Base-by-base conservation (phyloP, 2,113 vertebrate genomes). In the Cebus imitator region DNA sequence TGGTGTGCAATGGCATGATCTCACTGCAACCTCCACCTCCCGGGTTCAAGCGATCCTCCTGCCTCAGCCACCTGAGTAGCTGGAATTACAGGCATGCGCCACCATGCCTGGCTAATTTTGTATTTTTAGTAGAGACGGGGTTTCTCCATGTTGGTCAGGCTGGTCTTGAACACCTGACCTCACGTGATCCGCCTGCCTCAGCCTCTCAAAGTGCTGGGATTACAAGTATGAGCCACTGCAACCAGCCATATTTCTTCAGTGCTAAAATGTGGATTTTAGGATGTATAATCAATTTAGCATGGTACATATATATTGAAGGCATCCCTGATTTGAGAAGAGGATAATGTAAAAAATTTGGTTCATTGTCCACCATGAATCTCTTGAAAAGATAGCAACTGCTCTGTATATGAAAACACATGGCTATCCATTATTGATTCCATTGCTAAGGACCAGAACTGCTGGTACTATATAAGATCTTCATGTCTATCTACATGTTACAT, bases 401-500 rank as follows among this genome's bases (percentile, higher is more conserved):
- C 43, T n/a, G 64, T 82, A 43, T 96, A 85, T 90, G 93, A 55
- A 95, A 50, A n/a, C 92, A 87, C 52, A 40, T 91, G 37, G 35
- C 40, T 80, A 4, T 17, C 37, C 18, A 55, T 48, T 55, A 97
- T 91, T 64, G 64, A 93, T 97, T 97, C 90, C 95, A 92, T 57
- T 83, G 75, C 37, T 27, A 32, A 90, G 37, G 57, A 87, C 92
- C 94, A 90, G 94, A 97, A 94, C 93, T 81, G n/a, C 88, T 90
- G 43, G 18, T 25, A 32, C 52, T 1, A 6, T 12, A 0, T 35
- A 37, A 96, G 89, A 95, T 96, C 57, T 8, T 96, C 95, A 72
- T 98, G 87, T 83, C 95, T 97, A 90, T 85, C 8, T 48, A 17
- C 18, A 96, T 88, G 48, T 86, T 68, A 91, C 43, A 92, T 92